Percentiles rank a stretch among this genome's conserved stretches.
phyloP scores from a whole-genome alignment of 2,113 vertebrate genomes.

The Alethe castanea region DNA sequence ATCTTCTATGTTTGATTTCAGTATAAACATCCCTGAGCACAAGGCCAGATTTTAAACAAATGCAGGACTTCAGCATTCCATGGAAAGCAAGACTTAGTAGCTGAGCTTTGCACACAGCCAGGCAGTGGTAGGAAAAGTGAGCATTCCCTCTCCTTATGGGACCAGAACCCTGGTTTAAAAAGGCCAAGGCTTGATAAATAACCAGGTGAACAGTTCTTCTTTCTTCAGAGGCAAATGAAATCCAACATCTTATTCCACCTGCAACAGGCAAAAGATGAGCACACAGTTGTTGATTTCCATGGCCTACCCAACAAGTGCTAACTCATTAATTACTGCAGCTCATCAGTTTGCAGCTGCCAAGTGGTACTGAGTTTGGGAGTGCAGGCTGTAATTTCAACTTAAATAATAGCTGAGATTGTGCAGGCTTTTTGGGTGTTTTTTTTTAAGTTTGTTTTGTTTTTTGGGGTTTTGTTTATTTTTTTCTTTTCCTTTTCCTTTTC shows the following conservation, averaged over 20 bases:
- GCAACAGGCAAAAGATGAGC: not conserved
- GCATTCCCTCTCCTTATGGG: not conserved
- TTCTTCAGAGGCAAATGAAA: not conserved
- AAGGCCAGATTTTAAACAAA: constrained; percentile 36
- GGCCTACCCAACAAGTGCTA: not conserved
- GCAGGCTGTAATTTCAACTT: not conserved
- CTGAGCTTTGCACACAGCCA: not conserved
- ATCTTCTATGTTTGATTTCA: constrained; percentile 15
- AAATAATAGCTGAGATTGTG: not conserved
- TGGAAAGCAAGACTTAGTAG: not conserved
- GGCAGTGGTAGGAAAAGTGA: accelerated
- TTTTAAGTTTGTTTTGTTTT: no score
- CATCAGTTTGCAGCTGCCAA: not conserved
- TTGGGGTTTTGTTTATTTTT: no score
- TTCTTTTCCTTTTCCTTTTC: no score
- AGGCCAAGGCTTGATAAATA: not conserved
- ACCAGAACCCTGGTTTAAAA: not conserved
- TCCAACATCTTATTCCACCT: not conserved
- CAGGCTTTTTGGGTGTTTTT: not conserved
- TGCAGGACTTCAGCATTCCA: not conserved
- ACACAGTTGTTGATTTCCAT: accelerated
- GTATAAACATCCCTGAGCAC: constrained; percentile 9
- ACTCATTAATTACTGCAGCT: not conserved
- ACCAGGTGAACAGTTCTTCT: not conserved
- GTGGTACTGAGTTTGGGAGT: not conserved